Conservation (phyloP, 2,888 invertebrate species). For the Rhorus exstirpatorius region DNA sequence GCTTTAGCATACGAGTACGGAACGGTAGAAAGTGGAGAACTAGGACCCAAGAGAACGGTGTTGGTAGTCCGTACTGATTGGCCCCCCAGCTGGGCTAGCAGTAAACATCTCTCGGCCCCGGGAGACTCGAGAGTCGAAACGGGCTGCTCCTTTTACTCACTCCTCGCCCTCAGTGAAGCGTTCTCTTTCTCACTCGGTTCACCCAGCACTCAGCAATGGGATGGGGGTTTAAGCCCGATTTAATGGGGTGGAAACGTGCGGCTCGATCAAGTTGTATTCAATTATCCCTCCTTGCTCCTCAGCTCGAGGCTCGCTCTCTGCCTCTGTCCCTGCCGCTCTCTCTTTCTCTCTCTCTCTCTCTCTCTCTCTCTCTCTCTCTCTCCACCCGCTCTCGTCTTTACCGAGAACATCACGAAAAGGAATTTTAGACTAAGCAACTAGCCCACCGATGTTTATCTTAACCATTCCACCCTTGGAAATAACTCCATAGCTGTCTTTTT, state of each 20-base stretch:
- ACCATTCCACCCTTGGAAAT: conserved; percentile 28
- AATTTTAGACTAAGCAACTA: conserved; percentile 35
- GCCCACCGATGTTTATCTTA: conserved; percentile 49
- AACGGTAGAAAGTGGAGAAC: conserved; percentile 55
- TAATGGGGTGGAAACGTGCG: conserved; percentile 86
- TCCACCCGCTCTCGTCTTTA: conserved; percentile 41
- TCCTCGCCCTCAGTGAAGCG: conserved; percentile 32
- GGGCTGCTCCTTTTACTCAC: conserved; percentile 60
- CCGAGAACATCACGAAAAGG: conserved; percentile 43
- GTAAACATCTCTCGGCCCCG: conserved; percentile 83
- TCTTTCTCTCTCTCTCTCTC: not conserved
- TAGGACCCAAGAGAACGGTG: conserved; percentile 54
- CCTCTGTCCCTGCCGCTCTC: conserved; percentile 34
- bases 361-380: not conserved
- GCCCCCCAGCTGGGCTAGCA: conserved; percentile 84
- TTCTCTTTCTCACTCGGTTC: conserved; percentile 63
- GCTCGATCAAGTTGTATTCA: conserved; percentile 86
- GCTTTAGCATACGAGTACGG: conserved; percentile 55
- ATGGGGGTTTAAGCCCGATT: conserved; percentile 84
- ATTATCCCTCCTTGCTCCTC: conserved; percentile 83
- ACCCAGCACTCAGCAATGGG: conserved; percentile 55
- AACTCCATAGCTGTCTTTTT: conserved; percentile 23
- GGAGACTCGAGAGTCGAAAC: conserved; percentile 66
- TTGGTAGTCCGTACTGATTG: conserved; percentile 81
- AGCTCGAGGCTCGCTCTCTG: conserved; percentile 37